Base-by-base conservation (phyloP, 2,888 invertebrate species). In the Caenorhabditis doughertyi region DNA sequence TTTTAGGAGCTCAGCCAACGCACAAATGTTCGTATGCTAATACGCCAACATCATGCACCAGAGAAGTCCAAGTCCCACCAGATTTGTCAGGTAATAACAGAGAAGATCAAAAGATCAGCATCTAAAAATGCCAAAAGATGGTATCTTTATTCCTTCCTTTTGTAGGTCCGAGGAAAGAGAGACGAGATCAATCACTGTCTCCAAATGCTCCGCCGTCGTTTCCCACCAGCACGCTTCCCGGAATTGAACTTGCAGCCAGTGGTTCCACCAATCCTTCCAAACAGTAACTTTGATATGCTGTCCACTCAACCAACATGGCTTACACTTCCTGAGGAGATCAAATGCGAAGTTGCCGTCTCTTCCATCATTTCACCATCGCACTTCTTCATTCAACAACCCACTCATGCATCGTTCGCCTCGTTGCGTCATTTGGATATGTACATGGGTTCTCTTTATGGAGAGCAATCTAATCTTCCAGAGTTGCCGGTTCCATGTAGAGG, bases 311-410 rank as follows among this genome's bases (percentile, higher is more conserved):
- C 89, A 56, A 81, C 88, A 29, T 87, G 87, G 95, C 94, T 97
- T 90, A 95, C 95, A 92, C 94, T 98, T 86, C 95, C 97, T 90
- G 96, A 96, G 92, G 96, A 96, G 62, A 95, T 97, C 70, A 96
- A 96, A 92, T 96, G 97, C 92, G 98, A 98, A 93, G 96, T 97
- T 29, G 95, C 95, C 84, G 94, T 98, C 89, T 96, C 96, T 92
- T 95, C 95, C 89, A 94, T 97, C 91, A 95, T 96, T 85, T 94
- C 95, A 85, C 95, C 96, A 67, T 95, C 95, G 53, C 96, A 97
- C 92, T 94, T 98, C 92, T 98, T 98, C 93, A 94, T 99, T 18
- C 98, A 98, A 92, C 96, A 97, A 92, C 97, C 97, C 3, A 95
- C 96, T 79, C 98, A 98, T 93, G 97, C 98, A 7, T 95, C 97